A percentile compares a stretch with the other conserved stretches of the same genome.
Evolutionary conservation across 2,113 vertebrate genomes (phyloP).

Genomic region (Xyliphius kryptos): DNA sequence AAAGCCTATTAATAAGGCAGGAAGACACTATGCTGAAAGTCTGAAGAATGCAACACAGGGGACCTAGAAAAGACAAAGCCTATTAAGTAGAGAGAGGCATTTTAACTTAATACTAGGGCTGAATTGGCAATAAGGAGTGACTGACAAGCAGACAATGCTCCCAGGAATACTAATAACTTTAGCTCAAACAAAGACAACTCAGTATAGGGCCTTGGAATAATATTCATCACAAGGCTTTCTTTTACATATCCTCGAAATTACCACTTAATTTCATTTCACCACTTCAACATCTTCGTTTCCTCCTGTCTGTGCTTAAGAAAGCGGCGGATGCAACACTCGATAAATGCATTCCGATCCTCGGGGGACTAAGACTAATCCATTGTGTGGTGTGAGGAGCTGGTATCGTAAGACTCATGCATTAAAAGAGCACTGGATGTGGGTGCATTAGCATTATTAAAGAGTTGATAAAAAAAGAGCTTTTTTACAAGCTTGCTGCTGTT

Average conservation of each 20-base stretch:
- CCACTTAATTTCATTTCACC: conserved; percentile 58
- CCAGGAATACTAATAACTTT: conserved; percentile 37
- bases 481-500: conserved; percentile 28
- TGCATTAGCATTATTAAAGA: conserved; percentile 66
- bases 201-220: not conserved
- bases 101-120: conserved; percentile 26
- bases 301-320: conserved; percentile 30
- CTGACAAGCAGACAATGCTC: conserved; percentile 32
- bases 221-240: conserved; percentile 30
- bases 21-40: conserved; percentile 4
- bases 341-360: conserved; percentile 37
- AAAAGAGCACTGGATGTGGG: conserved; percentile 31
- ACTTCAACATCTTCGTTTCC: conserved; percentile 48
- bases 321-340: conserved; percentile 21
- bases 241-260: conserved; percentile 51
- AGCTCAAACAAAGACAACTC: conserved; percentile 29
- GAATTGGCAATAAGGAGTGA: conserved; percentile 22
- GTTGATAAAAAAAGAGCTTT: conserved; percentile 63
- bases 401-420: conserved; percentile 39
- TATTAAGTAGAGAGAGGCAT: conserved; percentile 34
- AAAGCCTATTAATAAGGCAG: conserved; percentile 6
- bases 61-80: conserved; percentile 20
- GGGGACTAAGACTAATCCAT: conserved; percentile 41
- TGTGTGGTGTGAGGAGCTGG: conserved; percentile 28
- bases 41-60: conserved; percentile 14